Percentiles rank a stretch among this genome's conserved stretches.
Evolutionary conservation across 2,797 vertebrate genomes (phyloP).

Genomic region (Neosilurus hyrtlii): DNA sequence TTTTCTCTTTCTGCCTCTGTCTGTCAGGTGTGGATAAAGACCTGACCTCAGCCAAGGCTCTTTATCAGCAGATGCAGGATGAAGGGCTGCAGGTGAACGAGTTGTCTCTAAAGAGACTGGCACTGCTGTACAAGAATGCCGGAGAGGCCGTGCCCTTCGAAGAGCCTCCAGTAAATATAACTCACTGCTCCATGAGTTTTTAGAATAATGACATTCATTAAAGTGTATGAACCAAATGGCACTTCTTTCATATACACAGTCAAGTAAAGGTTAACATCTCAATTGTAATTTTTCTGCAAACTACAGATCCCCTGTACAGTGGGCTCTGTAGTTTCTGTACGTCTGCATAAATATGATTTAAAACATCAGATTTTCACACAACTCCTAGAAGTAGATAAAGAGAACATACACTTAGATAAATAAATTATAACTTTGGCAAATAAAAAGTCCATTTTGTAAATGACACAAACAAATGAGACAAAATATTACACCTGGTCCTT

Average conservation of each 20-base stretch:
- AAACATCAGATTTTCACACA: too few species aligned
- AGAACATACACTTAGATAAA: too few species aligned
- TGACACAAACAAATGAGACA: too few species aligned
- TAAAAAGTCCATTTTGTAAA: too few species aligned
- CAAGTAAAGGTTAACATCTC: not conserved
- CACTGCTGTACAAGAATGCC: conserved; percentile 74
- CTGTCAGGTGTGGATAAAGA: conserved; percentile 77
- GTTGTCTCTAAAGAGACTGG: conserved; percentile 84
- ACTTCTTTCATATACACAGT: not conserved
- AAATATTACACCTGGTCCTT: too few species aligned
- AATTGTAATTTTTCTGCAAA: not conserved
- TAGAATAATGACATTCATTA: not conserved
- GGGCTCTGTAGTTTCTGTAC: too few species aligned
- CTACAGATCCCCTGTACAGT: too few species aligned
- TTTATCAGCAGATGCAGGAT: conserved; percentile 74
- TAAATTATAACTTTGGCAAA: too few species aligned
- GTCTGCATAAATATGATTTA: too few species aligned
- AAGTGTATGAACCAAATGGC: not conserved
- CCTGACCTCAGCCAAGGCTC: conserved; percentile 75
- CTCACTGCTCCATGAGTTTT: not conserved
- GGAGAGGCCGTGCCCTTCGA: conserved; percentile 81
- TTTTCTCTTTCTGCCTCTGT: conserved; percentile 34
- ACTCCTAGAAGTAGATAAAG: too few species aligned
- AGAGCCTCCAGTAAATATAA: conserved; percentile 84
- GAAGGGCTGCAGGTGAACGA: conserved; percentile 72